Percentiles rank a stretch among this genome's conserved stretches.
phyloP scores from a whole-genome alignment of 2,888 invertebrate species.

The Rhagophthalmus giganteus region DNA sequence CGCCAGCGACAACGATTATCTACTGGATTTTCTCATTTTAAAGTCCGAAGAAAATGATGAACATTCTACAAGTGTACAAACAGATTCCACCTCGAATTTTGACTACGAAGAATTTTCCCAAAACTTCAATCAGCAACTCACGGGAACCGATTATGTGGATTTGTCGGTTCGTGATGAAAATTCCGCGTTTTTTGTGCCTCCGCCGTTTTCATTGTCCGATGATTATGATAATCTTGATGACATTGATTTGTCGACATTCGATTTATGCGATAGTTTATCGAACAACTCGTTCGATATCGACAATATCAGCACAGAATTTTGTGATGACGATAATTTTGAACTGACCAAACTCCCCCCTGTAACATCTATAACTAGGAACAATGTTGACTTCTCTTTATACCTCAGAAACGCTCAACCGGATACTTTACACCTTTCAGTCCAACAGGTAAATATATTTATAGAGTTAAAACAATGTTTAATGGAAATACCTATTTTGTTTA shows the following conservation, averaged over 20 bases:
- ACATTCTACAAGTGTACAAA: constrained; percentile 22
- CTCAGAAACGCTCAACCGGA: constrained; percentile 41
- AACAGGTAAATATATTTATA: constrained; percentile 22
- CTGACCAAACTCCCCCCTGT: constrained; percentile 42
- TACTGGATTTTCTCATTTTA: constrained; percentile 29
- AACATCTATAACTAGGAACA: constrained; percentile 43
- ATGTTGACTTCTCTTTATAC: constrained; percentile 48
- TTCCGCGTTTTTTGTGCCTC: constrained; percentile 41
- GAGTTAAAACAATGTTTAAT: too few relatives aligned
- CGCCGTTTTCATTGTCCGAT: constrained; percentile 27
- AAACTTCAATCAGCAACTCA: constrained; percentile 38
- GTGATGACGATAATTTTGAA: constrained; percentile 37
- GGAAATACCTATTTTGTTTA: not conserved
- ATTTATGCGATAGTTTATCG: constrained; percentile 44
- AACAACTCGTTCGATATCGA: constrained; percentile 43
- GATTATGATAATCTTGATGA: constrained; percentile 27
- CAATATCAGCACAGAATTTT: constrained; percentile 36
- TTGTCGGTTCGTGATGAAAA: not conserved
- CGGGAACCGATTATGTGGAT: constrained; percentile 1
- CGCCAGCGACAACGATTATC: constrained; percentile 15
- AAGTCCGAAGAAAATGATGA: constrained; percentile 20
- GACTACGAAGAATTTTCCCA: constrained; percentile 50
- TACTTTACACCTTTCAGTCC: constrained; percentile 33
- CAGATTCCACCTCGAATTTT: constrained; percentile 40
- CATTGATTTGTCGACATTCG: constrained; percentile 43